A percentile compares a stretch with the other conserved stretches of the same genome.
Evolutionary conservation across 2,113 vertebrate species (phyloP).

Genomic region (Bothrops jararaca): DNA sequence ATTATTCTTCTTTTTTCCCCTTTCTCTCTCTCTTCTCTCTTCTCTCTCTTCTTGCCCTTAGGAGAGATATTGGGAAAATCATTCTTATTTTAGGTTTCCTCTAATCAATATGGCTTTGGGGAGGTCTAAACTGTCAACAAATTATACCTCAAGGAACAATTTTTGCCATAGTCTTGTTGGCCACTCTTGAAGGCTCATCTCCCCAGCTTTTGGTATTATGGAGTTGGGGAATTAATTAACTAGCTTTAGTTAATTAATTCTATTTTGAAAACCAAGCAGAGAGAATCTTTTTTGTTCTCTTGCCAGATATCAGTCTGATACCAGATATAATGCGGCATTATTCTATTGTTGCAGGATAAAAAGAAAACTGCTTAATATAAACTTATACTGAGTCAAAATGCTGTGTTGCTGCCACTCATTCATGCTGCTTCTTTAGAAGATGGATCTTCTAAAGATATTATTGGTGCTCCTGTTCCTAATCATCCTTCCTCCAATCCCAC

Average conservation of each 20-base stretch:
- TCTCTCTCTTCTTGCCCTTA: not conserved
- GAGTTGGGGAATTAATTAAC: not conserved
- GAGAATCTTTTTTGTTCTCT: not conserved
- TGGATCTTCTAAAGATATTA: not conserved
- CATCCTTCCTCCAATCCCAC: not conserved
- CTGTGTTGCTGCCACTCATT: not conserved
- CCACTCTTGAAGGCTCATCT: not conserved
- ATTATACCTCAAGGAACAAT: not conserved
- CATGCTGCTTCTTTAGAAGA: not conserved
- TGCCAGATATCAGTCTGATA: not conserved
- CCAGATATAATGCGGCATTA: not conserved
- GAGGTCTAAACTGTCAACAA: not conserved
- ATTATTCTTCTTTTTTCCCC: not conserved
- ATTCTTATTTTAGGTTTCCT: not conserved
- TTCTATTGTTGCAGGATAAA: not conserved
- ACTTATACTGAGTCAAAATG: not conserved
- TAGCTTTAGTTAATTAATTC: not conserved
- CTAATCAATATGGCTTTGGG: not conserved
- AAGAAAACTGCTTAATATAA: not conserved
- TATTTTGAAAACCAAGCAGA: not conserved
- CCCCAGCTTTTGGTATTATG: not conserved
- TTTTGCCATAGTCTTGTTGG: not conserved
- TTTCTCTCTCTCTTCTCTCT: not conserved
- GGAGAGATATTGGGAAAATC: not conserved
- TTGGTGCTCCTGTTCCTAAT: not conserved